Percentiles rank a stretch among this genome's conserved stretches.
phyloP scores from a whole-genome alignment of 2,797 vertebrate species.

The Uromys caudimaculatus region DNA sequence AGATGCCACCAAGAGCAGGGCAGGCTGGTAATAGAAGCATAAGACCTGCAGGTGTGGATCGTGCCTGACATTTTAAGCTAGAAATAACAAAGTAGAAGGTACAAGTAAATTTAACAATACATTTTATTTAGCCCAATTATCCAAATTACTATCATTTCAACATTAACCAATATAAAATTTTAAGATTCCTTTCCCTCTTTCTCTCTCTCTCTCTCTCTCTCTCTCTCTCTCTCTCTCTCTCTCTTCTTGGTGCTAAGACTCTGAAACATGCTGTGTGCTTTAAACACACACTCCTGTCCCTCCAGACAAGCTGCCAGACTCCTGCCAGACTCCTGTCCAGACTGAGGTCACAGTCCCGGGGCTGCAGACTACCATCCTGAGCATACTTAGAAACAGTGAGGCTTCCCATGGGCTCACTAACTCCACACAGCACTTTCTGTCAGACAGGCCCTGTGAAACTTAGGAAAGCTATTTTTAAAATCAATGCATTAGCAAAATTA shows the following conservation, averaged over 20 bases:
- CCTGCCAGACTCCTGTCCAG: no score
- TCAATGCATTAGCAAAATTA: background rate
- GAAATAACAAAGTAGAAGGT: slow-evolving; percentile 64
- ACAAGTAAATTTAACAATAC: slow-evolving; percentile 61
- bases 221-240: background rate
- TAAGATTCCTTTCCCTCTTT: background rate
- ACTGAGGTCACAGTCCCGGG: background rate
- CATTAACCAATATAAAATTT: slow-evolving; percentile 56
- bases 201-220: background rate
- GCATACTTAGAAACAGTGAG: background rate
- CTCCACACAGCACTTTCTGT: slow-evolving; percentile 6
- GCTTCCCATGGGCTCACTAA: background rate
- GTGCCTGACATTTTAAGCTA: slow-evolving; percentile 38
- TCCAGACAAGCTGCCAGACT: background rate
- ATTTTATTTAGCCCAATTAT: slow-evolving; percentile 71
- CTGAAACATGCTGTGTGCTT: slow-evolving; percentile 25
- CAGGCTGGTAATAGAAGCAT: background rate
- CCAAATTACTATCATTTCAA: slow-evolving; percentile 61
- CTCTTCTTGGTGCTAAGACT: background rate
- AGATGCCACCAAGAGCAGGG: background rate
- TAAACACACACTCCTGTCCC: background rate
- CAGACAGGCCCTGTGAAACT: background rate
- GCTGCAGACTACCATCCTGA: no score
- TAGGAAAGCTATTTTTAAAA: slow-evolving; percentile 39
- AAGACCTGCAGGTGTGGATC: background rate